Evolutionary conservation across 2,113 vertebrate genomes (phyloP), one percentile per base, ranked within the genome.

Genomic region (Empidonax alnorum): DNA sequence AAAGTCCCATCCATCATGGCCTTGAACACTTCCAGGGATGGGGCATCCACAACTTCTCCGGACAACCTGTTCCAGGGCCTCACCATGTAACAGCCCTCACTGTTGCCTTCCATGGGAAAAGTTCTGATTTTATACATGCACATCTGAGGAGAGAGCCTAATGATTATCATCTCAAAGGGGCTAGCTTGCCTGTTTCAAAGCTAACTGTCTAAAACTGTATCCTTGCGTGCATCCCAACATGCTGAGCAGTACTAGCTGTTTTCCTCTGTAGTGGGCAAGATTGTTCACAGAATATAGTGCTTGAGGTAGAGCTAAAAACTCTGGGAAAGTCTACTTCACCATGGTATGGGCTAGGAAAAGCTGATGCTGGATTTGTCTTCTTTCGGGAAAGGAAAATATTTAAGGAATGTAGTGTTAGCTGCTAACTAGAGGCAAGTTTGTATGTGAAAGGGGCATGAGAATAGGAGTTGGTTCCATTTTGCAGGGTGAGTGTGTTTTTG

Each of bases 321-420:
- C 24, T 84, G 56, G 30, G 22, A 90, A 94, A 76, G 66, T 66
- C 53, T 63, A 14, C 13, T 90, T 78, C 16, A 28, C 66, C 41
- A 1, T 47, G 23, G 25, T 52, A 20, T 37, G 28, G 42, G 44
- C 69, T 72, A 75, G 50, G 27, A 30, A 53, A 84, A 81, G 71
- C 41, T 78, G 49, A 67, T 65, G 47, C 62, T 62, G 58, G 53
- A 87, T 53, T 23, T 89, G 33, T 85, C 78, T 58, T 73, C 56
- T 85, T 87, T 95, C 89, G 82, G 62, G 69, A 82, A 85, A 87
- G 84, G 66, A 92, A 94, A 94, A 73, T 84, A 92, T 65, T 87
- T 85, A 61, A 93, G 67, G 74, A 91, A 76, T 90, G 74, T 79
- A 21, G 7, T 71, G 81, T 94, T 67, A 78, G 28, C 61, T 79